Conservation (phyloP, 2,888 invertebrate genomes). For the Mayetiola destructor region DNA sequence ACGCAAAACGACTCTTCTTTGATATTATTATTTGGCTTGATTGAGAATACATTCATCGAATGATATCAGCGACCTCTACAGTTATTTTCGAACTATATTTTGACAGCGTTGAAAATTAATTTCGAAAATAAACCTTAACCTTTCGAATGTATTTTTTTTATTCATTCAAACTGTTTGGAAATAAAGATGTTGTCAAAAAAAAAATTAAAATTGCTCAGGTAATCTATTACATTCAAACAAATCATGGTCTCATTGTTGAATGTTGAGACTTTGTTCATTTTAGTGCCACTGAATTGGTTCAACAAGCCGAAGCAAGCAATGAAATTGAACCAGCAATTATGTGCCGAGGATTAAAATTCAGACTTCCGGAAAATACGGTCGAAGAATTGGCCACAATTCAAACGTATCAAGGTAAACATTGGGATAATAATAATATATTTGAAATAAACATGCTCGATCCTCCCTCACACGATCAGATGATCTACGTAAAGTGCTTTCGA, state of each 20-base stretch:
- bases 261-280: background rate
- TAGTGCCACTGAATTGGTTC: background rate
- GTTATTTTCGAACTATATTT: background rate
- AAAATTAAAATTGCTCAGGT: background rate
- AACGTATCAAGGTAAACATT: background rate
- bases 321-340: background rate
- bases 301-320: background rate
- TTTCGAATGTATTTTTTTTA: background rate
- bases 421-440: background rate
- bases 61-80: background rate
- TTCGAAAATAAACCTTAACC: background rate
- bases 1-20: too few species aligned
- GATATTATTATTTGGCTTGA: background rate
- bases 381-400: background rate
- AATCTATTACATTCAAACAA: too few species aligned
- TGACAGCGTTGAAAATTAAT: background rate
- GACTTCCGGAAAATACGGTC: background rate
- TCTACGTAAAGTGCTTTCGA: background rate
- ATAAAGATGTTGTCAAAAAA: background rate
- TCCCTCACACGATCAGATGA: background rate
- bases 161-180: background rate
- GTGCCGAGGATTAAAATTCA: background rate
- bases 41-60: background rate
- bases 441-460: background rate
- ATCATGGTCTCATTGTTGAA: background rate